Evolutionary conservation across 2,113 vertebrate genomes (phyloP).

Genomic region (Todiramphus chloris): DNA sequence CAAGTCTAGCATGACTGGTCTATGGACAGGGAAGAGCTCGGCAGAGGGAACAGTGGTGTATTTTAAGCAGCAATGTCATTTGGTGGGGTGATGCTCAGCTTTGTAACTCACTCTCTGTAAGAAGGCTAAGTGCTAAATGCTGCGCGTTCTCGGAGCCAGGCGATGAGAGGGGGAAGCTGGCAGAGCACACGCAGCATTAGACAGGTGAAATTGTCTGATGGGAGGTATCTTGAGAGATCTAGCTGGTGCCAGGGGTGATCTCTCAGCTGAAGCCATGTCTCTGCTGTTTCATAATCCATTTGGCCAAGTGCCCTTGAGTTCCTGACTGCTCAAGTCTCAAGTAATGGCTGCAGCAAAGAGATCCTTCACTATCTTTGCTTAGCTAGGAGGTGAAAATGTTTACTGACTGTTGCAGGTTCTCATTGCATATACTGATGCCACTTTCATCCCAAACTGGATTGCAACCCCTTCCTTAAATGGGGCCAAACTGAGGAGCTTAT

Average conservation of each 20-base stretch:
- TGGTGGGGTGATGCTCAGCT: background rate
- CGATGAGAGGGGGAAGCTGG: background rate
- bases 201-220: background rate
- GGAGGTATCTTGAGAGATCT: background rate
- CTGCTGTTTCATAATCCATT: background rate
- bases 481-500: background rate
- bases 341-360: background rate
- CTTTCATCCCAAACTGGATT: background rate
- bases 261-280: rapidly evolving
- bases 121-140: background rate
- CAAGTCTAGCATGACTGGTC: background rate
- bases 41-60: background rate
- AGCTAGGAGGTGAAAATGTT: background rate
- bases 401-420: background rate
- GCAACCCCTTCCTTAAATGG: background rate
- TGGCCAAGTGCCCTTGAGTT: background rate
- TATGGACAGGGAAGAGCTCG: background rate
- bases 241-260: rapidly evolving
- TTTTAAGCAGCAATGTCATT: background rate
- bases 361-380: background rate
- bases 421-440: background rate
- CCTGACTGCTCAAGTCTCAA: background rate
- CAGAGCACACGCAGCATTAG: background rate
- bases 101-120: background rate
- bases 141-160: background rate